Evolutionary conservation across 2,797 vertebrate species (phyloP), one percentile per base, ranked within the genome.

Genomic region (Carapus acus): DNA sequence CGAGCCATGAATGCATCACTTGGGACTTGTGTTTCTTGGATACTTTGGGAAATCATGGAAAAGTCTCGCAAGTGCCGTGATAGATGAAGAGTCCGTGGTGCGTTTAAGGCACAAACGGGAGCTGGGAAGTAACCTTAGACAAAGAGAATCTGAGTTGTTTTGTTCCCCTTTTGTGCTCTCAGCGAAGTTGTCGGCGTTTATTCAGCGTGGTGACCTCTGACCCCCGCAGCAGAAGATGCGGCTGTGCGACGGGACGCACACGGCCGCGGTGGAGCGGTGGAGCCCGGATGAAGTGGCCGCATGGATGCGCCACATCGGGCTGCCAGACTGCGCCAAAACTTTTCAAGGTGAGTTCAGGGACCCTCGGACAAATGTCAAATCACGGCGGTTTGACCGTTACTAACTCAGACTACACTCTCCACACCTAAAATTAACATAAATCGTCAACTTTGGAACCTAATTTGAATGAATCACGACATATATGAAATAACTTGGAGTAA

Each of bases 291-390:
- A 69, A 12, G 70, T 74, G 33, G 54, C 62, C 4, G 47, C 39
- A 37, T 76, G 76, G 67, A 41, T 73, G 22, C 48, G 38, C 23
- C 55, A 73, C 19, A 57, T 71, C 27, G 67, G 73, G n/a, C 70
- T 76, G 56, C 38, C 64, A 14, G 61, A 64, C 13, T 62, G 70
- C 59, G 61, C 62, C 3, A 45, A 48, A 15, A 54, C 19, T 41
- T 76, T 73, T 49, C 49, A 58, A 27, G 76, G 70, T 73, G 54
- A 54, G 58, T 39, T n/a, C 16, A 27, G 23, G 31, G 31, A 33
- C 31, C 31, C 58, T 0, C 15, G 24, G 24, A 27, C 9, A 27
- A 27, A 27, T 27, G 5, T 27, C 9, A 27, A 9, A 27, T 27
- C 24, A 27, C 4, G 24, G 4, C 24, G 5, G 5, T 5, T 4